Base-by-base conservation (phyloP, 2,888 invertebrate species). In the Chrysolina haemoptera region DNA sequence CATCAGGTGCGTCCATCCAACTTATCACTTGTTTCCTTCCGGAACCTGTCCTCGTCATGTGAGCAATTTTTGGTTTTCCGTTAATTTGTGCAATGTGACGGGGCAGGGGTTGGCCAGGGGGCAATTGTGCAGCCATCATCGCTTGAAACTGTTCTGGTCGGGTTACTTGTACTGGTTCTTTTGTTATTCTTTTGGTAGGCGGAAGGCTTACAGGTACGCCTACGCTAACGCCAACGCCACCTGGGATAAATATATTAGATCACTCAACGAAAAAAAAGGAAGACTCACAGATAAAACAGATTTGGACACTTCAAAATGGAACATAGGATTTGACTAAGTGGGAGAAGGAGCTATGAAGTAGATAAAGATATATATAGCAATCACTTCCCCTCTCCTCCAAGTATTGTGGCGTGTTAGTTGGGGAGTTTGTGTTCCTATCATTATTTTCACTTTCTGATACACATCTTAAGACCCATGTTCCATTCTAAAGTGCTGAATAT, bases 1-100 rank as follows among this genome's bases (percentile, higher is more conserved):
- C 98, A 87, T 98, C 98, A 22, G 98, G 98, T 73, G 98, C 98
- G 89, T 98, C 98, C 94, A 97, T 97, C 97, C 97, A 98, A 86
- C 97, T 97, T 87, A 98, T 96, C 84, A 97, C 96, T 89, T 96
- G 97, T 86, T 97, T 96, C 66, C 96, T 92, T 43, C 92, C 92
- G 73, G 92, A 91, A 46, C 93, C 92, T 22, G 94, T 93, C 76
- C 95, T 92, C 74, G 94, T 93, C 88, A 95, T 93, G 84, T 93
- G 92, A 82, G 95, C 92, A 84, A 94, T 93, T 88, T 95, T 94
- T 81, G 95, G 95, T 90, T 94, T 95, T 84, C 93, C 96, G 90
- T 94, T 96, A 82, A 93, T 93, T 87, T 93, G 93, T 73, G 92
- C 89, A 84, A 91, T 91, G 89, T 93, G 93, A 83, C 93, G 90